Evolutionary conservation across 2,797 vertebrate genomes (phyloP), one percentile per base, ranked within the genome.

Genomic region (Enteromius paludinosus): DNA sequence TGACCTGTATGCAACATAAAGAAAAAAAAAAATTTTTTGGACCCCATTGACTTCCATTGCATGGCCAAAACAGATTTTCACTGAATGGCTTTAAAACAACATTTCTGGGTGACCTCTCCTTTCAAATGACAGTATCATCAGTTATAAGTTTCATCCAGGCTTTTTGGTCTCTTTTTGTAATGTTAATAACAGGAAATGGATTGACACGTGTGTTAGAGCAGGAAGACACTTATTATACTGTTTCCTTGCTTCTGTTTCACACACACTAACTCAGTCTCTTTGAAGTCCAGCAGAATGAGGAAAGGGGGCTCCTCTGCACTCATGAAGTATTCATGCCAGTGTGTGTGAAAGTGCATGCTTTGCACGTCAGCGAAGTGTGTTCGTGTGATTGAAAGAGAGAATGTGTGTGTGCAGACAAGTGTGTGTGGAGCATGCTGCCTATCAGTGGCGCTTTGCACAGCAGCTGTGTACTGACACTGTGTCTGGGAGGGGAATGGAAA

Each of bases 251-350:
- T 47, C 28, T 69, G 25, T 66, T 75, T 49, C 80, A 83, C 85
- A 84, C 78, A 83, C 47, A 15, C 85, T 65, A 43, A 78, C 75
- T 54, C 41, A 86, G 83, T 83, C 83, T 88, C 84, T 93, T 92
- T 93, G 91, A 91, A 91, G 92, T 91, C 91, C 91, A 82, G 90
- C 82, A 69, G 85, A 86, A 84, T 87, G 81, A 87, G 84, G 80
- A 83, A 70, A 84, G 84, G 87, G 88, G 87, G 90, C 71, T 89
- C 86, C 88, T 86, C 84, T 81, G 89, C 70, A 85, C 90, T 92
- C 92, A 93, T 92, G 88, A 91, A 92, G 86, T 91, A 93, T 93
- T 93, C 90, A 93, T 92, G 88, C 52, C 45, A 82, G 87, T 81
- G 82, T 88, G 88, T 89, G 86, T 71, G 78, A 33, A 62, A 62